Base-by-base conservation (phyloP, 2,888 invertebrate genomes). In the Trachelus stipa region DNA sequence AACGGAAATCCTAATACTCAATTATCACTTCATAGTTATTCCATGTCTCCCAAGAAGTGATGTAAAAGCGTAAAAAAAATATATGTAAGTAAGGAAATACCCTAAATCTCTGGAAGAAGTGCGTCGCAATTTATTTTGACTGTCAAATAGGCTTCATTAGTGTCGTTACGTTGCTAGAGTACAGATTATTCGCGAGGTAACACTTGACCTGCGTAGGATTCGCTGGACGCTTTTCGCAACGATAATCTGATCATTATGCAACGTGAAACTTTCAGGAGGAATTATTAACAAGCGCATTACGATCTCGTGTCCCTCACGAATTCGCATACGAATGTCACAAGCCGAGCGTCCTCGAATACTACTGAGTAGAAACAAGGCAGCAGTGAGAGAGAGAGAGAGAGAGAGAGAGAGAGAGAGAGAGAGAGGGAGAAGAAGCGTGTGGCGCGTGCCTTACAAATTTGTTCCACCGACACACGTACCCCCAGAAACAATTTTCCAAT, bases 401-500 rank as follows among this genome's bases (percentile, higher is more conserved):
- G 56, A 56, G 23, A 56, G 11, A 34, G 34, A 34, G 11, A 34
- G 34, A 34, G 11, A 35, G 11, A 35, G 11, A 35, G 23, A 56
- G 56, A 56, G 56, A 23, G 23, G 23, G 56, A 56, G 23, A 56
- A 23, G 56, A 56, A 56, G 23, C 56, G 56, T 56, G 56, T 23
- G 71, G 12, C 69, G 68, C 73, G 77, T 31, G 68, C 33, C 34
- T 75, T 37, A 73, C 69, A 68, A 77, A 74, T 80, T 77, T 71
- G 76, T 71, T 69, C 74, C 71, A 68, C 56, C 73, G 40, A 68
- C 71, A 79, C 69, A 35, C 56, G 23, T 76, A 74, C 37, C 74
- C 79, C 79, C 77, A 80, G 74, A 34, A 33, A 74, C 79, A 73
- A 80, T 80, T 79, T 80, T 76, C 74, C 74, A 35, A 74, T 77